Evolutionary conservation across 2,797 vertebrate genomes (phyloP), one percentile per base, ranked within the genome.

Genomic region (Alectoris magna): DNA sequence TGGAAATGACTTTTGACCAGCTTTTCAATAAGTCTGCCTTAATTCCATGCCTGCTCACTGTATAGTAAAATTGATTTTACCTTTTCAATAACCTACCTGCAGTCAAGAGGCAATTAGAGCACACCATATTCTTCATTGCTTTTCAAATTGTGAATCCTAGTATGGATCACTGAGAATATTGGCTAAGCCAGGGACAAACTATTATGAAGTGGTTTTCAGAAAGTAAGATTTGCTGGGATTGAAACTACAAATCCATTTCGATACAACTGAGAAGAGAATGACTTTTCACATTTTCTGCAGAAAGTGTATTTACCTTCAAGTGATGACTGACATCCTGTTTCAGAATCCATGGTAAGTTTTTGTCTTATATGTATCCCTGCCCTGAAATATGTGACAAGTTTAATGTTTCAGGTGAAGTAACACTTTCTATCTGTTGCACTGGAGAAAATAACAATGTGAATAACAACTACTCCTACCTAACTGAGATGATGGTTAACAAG

Each of bases 1-100:
- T 92, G 84, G 62, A 96, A 91, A 92, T 80, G 0, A 73, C 86
- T 90, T 94, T 85, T 95, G 91, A 75, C 82, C 69, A 73, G 27
- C 2, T 88, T 14, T 84, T 90, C 87, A 88, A 19, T 67, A 90
- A 90, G 43, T 67, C 6, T 70, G 22, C 71, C 56, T 86, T 81
- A 86, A 88, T 92, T 91, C 79, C 66, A 67, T 75, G 23, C 11
- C 76, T 86, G 63, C 27, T 90, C 87, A 84, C 80, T 86, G 41
- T 92, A 88, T 88, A 95, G 81, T 90, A 91, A 93, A 92, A 95
- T 94, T 86, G 93, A 93, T 95, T 94, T 91, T 88, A 73, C 63
- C 79, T 73, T 75, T 90, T 94, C 88, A 94, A 60, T 91, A 94
- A 76, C 27, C 71, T 64, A 70, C 70, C 24, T 84, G 43, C 79